Base-by-base conservation (phyloP, 2,113 vertebrate genomes). In the Tringa solitaria region DNA sequence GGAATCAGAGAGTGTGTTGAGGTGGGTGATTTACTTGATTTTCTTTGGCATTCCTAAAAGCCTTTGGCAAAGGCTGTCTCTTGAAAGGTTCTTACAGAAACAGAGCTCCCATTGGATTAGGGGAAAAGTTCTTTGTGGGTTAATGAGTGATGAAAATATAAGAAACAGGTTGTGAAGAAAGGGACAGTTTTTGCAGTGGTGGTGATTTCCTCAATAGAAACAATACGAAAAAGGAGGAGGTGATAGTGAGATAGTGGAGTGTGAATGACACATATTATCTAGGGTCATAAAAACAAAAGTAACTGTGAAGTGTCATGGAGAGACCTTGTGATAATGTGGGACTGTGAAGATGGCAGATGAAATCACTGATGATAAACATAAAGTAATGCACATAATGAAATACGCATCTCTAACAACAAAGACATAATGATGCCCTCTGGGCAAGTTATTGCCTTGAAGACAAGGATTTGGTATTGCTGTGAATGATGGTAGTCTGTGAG, bases 1-100 rank as follows among this genome's bases (percentile, higher is more conserved):
- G 33, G 61, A 64, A 67, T 57, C 43, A 28, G 33, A 5, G 37
- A 63, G 12, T 3, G 7, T 0, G 0, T 5, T 64, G 46, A 51
- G 32, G 48, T n/a, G 10, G 1, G 8, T 46, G 57, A 64, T 48
- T 85, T 35, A 76, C 43, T 24, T 35, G 30, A 41, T 54, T 81
- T 26, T 23, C 51, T 64, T 76, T 56, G 53, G 12, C 27, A 68
- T 93, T 86, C 79, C 35, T 56, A 59, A 64, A 83, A 74, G 9
- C 6, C 0, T 61, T 77, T 86, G n/a, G 41, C 28, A 65, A 86
- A 93, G 45, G 30, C 63, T 65, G 46, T 61, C 8, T 69, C 61
- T 19, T n/a, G 39, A 75, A 85, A 83, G 16, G 8, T 73, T 65
- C 45, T 70, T 90, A 39, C 6, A 90, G 86, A 54, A 90, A 69